Percentiles rank a stretch among this genome's conserved stretches.
These are phyloP conservation scores for Mirounga angustirostris DNA, from an alignment of 2,113 vertebrate genomes.

Conservation along the genomic window DNA sequence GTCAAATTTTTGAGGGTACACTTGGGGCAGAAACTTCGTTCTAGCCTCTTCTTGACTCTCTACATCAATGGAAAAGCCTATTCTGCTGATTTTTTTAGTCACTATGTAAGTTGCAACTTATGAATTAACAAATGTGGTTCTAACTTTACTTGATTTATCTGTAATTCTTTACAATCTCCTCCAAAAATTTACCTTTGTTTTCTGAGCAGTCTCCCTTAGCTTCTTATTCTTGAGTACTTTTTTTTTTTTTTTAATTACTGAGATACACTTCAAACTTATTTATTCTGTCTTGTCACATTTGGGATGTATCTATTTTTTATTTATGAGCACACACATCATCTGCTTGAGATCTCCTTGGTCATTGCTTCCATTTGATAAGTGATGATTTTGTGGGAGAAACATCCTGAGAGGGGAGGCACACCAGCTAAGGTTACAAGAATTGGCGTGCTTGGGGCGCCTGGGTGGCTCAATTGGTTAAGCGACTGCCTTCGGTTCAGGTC, in stretches of 20 bases:
- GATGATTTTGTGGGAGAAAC: background rate
- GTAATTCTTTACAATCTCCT: background rate
- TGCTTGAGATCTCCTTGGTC: background rate
- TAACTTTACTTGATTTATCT: slow-evolving; percentile 17
- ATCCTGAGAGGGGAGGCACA: background rate
- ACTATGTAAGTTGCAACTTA: background rate
- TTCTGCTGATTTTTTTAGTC: background rate
- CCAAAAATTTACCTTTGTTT: background rate
- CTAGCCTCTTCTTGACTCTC: background rate
- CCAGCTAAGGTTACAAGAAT: background rate
- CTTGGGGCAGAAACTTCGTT: background rate
- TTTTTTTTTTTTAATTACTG: background rate
- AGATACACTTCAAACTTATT: background rate
- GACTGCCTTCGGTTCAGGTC: too few species aligned
- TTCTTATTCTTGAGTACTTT: background rate
- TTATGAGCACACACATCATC: background rate
- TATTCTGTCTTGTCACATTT: background rate
- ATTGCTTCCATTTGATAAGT: background rate
- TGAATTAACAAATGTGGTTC: background rate
- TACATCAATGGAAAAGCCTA: background rate
- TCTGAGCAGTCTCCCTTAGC: background rate
- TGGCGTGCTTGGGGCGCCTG: background rate
- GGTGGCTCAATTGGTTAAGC: too few species aligned
- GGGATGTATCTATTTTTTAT: background rate
- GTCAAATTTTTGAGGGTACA: background rate